These are phyloP conservation scores for Vimba vimba DNA, from an alignment of 2,113 vertebrate species.

Conservation along the genomic window DNA sequence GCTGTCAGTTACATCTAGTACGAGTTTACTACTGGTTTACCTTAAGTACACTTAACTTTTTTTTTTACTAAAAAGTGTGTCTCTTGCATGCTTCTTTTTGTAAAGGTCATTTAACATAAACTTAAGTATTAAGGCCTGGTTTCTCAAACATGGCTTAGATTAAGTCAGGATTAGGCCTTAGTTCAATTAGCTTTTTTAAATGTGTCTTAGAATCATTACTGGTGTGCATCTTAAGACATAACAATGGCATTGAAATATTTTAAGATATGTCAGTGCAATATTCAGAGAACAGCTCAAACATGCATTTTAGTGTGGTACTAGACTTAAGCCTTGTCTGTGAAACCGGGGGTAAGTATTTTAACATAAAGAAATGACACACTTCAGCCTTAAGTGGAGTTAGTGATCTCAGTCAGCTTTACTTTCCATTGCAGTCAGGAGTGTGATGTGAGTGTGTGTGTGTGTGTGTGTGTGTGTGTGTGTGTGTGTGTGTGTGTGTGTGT, in stretches of 20 bases:
- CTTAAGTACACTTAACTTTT: neutral
- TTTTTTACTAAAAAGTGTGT: neutral
- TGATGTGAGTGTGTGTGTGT: constrained; percentile 33
- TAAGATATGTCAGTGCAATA: too few relatives aligned
- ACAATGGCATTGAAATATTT: too few relatives aligned
- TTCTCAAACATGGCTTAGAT: too few relatives aligned
- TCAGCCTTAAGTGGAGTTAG: neutral
- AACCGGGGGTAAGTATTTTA: neutral
- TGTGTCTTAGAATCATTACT: too few relatives aligned
- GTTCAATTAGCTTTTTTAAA: too few relatives aligned
- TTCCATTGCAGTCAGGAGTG: neutral
- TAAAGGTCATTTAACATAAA: neutral
- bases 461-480: neutral
- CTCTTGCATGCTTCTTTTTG: neutral
- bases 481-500: constrained; percentile 39
- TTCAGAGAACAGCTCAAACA: too few relatives aligned
- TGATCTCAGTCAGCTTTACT: constrained; percentile 10
- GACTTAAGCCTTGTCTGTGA: too few relatives aligned
- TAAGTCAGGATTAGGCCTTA: too few relatives aligned
- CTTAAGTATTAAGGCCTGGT: too few relatives aligned
- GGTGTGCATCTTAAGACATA: too few relatives aligned
- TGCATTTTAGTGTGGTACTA: too few relatives aligned
- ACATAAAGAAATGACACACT: neutral
- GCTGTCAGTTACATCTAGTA: too few relatives aligned
- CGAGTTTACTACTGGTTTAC: neutral